A percentile compares a stretch with the other conserved stretches of the same genome.
phyloP scores from a whole-genome alignment of 53 echinoderm and acorn worm species.

The Hippasteria phrygiana region DNA sequence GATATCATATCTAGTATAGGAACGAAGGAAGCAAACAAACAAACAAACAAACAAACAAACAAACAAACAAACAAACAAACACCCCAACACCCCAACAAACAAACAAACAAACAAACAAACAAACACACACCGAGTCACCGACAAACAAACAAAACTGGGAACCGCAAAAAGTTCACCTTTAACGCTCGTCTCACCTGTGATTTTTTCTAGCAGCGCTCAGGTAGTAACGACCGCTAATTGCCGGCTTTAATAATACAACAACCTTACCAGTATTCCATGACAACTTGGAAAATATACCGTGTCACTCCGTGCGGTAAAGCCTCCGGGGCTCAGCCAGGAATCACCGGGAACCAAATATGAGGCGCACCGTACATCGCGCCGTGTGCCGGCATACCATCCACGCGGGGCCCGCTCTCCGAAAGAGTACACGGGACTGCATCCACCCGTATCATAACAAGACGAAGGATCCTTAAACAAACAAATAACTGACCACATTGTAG shows the following conservation, averaged over 20 bases:
- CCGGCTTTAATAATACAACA: background rate
- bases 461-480: conserved; percentile 60
- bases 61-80: too few relatives aligned
- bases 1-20: too few relatives aligned
- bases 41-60: too few relatives aligned
- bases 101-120: too few relatives aligned
- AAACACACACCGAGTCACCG: too few relatives aligned
- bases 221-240: conserved; percentile 31
- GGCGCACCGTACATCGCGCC: background rate
- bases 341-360: too few relatives aligned
- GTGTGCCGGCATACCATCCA: background rate
- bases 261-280: conserved; percentile 5
- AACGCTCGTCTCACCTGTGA: conserved; percentile 15
- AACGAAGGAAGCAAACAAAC: too few relatives aligned
- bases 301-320: conserved; percentile 27
- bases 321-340: background rate
- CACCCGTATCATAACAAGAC: conserved; percentile 57
- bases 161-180: background rate
- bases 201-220: conserved; percentile 6
- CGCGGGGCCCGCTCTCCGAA: background rate
- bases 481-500: conserved; percentile 37
- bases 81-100: too few relatives aligned
- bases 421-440: conserved; percentile 2
- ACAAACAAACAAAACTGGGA: background rate
- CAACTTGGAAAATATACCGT: background rate